Evolutionary conservation across 2,113 vertebrate genomes (phyloP).

Genomic region (Stegastes partitus): DNA sequence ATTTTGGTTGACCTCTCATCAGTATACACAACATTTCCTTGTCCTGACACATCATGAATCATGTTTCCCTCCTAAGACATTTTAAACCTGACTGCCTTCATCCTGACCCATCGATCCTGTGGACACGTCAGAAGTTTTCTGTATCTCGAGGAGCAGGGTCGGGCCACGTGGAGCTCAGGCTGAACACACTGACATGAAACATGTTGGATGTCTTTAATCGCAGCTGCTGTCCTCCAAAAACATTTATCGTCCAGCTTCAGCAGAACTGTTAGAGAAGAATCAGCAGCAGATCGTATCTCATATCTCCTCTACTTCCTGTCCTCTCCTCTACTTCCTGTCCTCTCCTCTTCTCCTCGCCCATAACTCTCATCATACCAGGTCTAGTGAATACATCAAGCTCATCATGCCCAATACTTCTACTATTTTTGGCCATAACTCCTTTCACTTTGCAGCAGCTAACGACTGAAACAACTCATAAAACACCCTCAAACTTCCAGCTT

Average conservation of each 20-base stretch:
- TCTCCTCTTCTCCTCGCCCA: too few species aligned
- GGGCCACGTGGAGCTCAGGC: conserved; percentile 11
- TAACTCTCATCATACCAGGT: too few species aligned
- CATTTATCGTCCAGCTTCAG: conserved; percentile 29
- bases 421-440: too few species aligned
- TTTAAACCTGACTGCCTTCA: conserved; percentile 18
- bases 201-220: conserved; percentile 33
- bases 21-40: conserved; percentile 1
- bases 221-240: conserved; percentile 18
- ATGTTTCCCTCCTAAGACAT: conserved; percentile 1
- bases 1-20: too few species aligned
- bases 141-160: background rate
- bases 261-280: conserved; percentile 21
- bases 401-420: too few species aligned
- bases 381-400: too few species aligned
- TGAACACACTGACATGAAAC: conserved; percentile 16
- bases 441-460: too few species aligned
- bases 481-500: too few species aligned
- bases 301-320: too few species aligned
- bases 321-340: too few species aligned
- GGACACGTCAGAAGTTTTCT: conserved; percentile 14
- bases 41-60: background rate
- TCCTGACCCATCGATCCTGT: conserved; percentile 18
- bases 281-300: conserved; percentile 20
- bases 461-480: too few species aligned